Base-by-base conservation (phyloP, 2,113 vertebrate genomes). In the Apistogramma diplotaenia region DNA sequence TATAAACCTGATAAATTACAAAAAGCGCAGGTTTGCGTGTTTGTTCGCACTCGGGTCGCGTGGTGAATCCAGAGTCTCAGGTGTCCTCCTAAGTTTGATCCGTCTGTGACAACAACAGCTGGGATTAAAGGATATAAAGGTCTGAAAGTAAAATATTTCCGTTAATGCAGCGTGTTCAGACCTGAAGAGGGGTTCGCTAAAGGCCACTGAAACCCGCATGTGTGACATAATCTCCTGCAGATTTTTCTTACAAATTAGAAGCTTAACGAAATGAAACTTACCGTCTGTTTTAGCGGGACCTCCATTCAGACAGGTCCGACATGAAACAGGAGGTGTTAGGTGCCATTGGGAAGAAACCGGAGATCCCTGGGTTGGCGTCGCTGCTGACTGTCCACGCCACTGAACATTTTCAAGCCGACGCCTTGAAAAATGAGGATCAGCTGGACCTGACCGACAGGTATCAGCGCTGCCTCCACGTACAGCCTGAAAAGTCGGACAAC, bases 391-490 rank as follows among this genome's bases (percentile, higher is more conserved):
- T 43, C 1, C 19, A 18, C 10, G 12, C 10, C 5, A 6, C 3
- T 0, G 0, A 4, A 4, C 49, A 2, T 15, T 31, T 15, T 31
- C 29, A 51, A 1, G 49, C 23, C 19, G 60, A 76, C 76, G 62
- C 78, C 23, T 37, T 6, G 16, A n/a, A 43, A 65, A 90, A 84
- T 90, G 29, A 84, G 15, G 12, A 74, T 85, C 90, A 91, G 88
- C 87, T 91, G 89, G 12, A 79, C 7, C 43, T 12, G 31, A 12
- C 29, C 0, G 25, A 65, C 85, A 88, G 89, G 85, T 88, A 31
- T 5, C 5, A 1, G 35, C 61, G 89, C 4, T 71, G 74, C 89
- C 81, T 87, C 9, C 83, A 76, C 0, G 4, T 3, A 3, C 71
- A 27, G 6, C 9, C 23, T 1, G 21, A 15, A 76, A 60, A 75